A percentile compares a stretch with the other conserved stretches of the same genome.
Conservation (phyloP, 1,140 invertebrate species). For the Bactericera cockerelli region DNA sequence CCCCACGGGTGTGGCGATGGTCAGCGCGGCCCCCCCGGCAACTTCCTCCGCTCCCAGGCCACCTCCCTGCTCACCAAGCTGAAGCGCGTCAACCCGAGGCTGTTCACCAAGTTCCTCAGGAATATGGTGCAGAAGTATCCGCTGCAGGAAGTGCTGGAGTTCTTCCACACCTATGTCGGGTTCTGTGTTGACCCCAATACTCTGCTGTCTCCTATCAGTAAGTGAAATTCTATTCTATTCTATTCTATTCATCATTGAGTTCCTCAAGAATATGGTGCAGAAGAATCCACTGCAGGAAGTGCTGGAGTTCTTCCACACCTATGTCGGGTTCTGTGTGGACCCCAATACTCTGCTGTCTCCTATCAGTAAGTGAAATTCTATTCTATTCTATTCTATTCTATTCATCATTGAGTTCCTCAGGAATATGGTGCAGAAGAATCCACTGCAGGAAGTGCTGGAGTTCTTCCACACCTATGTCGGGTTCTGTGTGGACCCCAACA, state of each 20-base stretch:
- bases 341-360: slow-evolving; percentile 66
- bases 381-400: no score
- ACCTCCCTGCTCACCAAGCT: slow-evolving; percentile 66
- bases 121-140: slow-evolving; percentile 59
- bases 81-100: slow-evolving; percentile 44
- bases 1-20: slow-evolving; percentile 75
- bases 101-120: slow-evolving; percentile 63
- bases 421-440: no score
- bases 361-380: slow-evolving; percentile 47
- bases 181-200: no score
- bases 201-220: no score
- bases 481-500: slow-evolving; percentile 81
- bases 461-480: slow-evolving; percentile 90
- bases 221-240: no score
- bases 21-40: slow-evolving; percentile 69
- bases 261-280: no score
- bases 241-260: no score
- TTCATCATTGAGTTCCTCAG: no score
- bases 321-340: slow-evolving; percentile 89
- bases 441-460: slow-evolving; percentile 67
- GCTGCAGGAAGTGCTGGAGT: slow-evolving; percentile 72
- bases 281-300: no score
- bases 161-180: no score
- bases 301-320: no score
- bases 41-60: slow-evolving; percentile 75